Percentiles rank a stretch among this genome's conserved stretches.
These are phyloP conservation scores for Craseonycteris thonglongyai DNA, from an alignment of 2,113 vertebrate species.

Conservation along the genomic window DNA sequence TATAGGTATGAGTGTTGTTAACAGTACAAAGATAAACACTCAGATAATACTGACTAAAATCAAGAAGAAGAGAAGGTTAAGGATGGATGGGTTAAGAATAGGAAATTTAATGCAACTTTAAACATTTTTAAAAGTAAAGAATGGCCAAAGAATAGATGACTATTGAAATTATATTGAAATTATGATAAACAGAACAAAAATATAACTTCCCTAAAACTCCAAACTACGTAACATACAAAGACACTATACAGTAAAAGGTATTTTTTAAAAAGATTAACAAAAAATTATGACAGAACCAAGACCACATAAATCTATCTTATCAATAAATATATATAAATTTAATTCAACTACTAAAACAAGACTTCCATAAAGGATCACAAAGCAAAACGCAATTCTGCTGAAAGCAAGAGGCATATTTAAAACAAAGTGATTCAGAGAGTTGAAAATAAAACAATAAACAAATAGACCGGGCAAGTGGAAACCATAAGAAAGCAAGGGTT, in stretches of 20 bases:
- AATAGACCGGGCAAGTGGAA: not conserved
- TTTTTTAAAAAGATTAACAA: not conserved
- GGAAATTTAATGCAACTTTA: not conserved
- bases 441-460: not conserved
- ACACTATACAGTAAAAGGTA: not conserved
- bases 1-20: not conserved
- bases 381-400: not conserved
- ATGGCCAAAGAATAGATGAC: not conserved
- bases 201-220: not conserved
- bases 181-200: not conserved
- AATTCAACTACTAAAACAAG: not conserved
- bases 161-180: not conserved
- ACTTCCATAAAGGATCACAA: not conserved
- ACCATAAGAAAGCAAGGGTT: not conserved
- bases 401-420: not conserved
- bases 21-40: not conserved
- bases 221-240: not conserved
- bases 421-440: not conserved
- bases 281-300: not conserved
- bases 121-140: not conserved
- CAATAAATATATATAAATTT: not conserved
- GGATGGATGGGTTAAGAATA: not conserved
- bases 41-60: not conserved
- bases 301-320: not conserved
- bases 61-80: not conserved